Evolutionary conservation across 2,888 invertebrate species (phyloP).

Genomic region (Smittia sp.): DNA sequence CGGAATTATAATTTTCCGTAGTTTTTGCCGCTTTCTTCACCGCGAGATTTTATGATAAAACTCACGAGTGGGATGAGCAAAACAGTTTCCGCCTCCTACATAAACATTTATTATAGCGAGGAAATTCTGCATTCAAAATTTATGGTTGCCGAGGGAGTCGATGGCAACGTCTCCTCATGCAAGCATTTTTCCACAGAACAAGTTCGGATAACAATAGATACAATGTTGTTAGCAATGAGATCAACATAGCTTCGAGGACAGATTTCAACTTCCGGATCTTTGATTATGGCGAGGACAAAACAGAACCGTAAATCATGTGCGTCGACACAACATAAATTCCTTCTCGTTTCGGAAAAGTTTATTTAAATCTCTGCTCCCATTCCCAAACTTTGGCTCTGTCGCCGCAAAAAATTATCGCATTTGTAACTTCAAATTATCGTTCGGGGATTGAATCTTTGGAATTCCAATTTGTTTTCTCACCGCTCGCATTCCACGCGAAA

Average conservation of each 20-base stretch:
- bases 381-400: too few species aligned
- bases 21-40: neutral
- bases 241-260: too few species aligned
- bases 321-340: neutral
- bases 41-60: too few species aligned
- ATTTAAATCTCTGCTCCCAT: neutral
- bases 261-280: too few species aligned
- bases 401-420: neutral
- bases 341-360: neutral
- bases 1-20: neutral
- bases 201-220: too few species aligned
- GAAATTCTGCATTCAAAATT: conserved; percentile 2
- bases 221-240: too few species aligned
- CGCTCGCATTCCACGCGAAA: neutral
- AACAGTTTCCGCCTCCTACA: neutral
- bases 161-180: too few species aligned
- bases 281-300: too few species aligned
- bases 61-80: neutral
- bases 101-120: neutral
- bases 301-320: too few species aligned
- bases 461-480: conserved; percentile 11
- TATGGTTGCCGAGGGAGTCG: neutral
- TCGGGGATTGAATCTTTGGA: conserved; percentile 9
- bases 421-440: neutral
- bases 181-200: too few species aligned